phyloP scores from a whole-genome alignment of 2,797 vertebrate species.

The Anisognathus igniventris region DNA sequence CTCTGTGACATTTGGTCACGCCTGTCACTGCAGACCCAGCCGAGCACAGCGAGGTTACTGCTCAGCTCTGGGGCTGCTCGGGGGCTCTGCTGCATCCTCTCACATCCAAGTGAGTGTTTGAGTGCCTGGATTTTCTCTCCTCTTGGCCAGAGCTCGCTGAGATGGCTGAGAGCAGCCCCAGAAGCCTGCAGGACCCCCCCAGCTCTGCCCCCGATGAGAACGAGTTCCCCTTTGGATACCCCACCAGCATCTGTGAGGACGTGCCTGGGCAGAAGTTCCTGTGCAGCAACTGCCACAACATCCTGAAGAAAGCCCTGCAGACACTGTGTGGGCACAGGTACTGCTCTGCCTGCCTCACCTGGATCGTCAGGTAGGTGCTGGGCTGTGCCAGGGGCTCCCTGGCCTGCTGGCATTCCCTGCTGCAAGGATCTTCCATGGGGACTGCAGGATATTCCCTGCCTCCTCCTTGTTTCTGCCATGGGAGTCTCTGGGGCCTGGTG shows the following conservation, averaged over 20 bases:
- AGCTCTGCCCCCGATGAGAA: constrained; percentile 75
- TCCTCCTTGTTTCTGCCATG: not conserved
- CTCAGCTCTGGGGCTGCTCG: not conserved
- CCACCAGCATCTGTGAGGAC: constrained; percentile 70
- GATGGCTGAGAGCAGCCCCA: constrained; percentile 69
- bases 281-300: constrained; percentile 75
- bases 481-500: not conserved
- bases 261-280: constrained; percentile 70
- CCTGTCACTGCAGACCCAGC: not conserved
- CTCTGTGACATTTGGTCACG: constrained; percentile 56
- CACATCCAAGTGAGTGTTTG: not conserved
- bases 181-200: not conserved
- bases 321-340: constrained; percentile 74
- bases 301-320: constrained; percentile 74
- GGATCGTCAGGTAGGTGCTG: constrained; percentile 76
- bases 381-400: not conserved
- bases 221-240: constrained; percentile 79
- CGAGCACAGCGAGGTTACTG: not conserved
- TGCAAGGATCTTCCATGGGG: not conserved
- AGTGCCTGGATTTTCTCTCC: not conserved
- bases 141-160: not conserved
- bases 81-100: not conserved
- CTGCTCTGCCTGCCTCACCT: constrained; percentile 75
- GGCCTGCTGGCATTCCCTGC: not conserved
- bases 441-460: not conserved